Percentiles rank a stretch among this genome's conserved stretches.
Evolutionary conservation across 2,888 invertebrate genomes (phyloP).

Genomic region (Branchellion lobata): DNA sequence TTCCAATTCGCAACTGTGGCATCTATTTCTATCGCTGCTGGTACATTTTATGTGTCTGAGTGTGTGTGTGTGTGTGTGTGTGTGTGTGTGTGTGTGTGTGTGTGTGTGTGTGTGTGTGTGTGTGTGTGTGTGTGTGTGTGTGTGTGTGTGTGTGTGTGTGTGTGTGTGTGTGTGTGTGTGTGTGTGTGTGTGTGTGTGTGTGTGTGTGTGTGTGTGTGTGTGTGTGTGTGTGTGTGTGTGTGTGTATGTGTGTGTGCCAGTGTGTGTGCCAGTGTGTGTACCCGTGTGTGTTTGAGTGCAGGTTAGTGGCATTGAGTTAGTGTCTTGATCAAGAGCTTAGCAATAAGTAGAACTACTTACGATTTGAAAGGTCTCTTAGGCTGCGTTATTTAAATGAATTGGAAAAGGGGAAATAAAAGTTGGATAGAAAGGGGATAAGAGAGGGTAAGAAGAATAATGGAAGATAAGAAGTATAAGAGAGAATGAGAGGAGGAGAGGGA

Average conservation of each 20-base stretch:
- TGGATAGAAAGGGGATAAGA: too few species aligned
- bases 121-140: slow-evolving; percentile 43
- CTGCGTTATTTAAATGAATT: too few species aligned
- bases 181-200: slow-evolving; percentile 38
- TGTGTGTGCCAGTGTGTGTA: background rate
- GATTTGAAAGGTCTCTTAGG: too few species aligned
- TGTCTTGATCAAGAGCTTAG: too few species aligned
- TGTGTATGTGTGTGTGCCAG: background rate
- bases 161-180: slow-evolving; percentile 43
- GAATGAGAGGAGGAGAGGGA: too few species aligned
- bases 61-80: slow-evolving; percentile 40
- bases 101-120: slow-evolving; percentile 41
- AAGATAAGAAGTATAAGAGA: too few species aligned
- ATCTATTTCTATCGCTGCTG: too few species aligned
- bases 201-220: slow-evolving; percentile 34
- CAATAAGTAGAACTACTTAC: too few species aligned
- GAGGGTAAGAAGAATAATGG: too few species aligned
- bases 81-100: slow-evolving; percentile 43
- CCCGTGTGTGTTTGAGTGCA: background rate
- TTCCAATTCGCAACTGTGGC: background rate
- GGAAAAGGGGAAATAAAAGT: too few species aligned
- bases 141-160: slow-evolving; percentile 40
- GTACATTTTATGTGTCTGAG: slow-evolving; percentile 24
- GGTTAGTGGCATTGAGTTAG: too few species aligned
- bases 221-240: slow-evolving; percentile 22